These are phyloP conservation scores for Psilanteris sp. DNA, from an alignment of 1,140 invertebrate species.

Conservation along the genomic window DNA sequence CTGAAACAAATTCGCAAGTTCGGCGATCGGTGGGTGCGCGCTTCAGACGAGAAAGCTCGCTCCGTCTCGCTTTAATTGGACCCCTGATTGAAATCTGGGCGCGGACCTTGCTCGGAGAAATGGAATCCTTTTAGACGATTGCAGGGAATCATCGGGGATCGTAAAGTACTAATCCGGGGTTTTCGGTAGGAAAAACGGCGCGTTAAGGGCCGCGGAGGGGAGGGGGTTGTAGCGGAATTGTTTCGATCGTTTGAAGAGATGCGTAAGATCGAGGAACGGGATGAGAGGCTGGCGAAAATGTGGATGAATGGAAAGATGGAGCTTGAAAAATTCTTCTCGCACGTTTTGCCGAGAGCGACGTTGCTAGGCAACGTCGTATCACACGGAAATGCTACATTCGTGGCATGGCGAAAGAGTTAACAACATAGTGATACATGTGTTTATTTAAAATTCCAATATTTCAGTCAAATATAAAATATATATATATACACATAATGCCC, in stretches of 20 bases:
- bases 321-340: slow-evolving; percentile 45
- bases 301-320: slow-evolving; percentile 59
- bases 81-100: too few relatives aligned
- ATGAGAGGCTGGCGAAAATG: slow-evolving; percentile 37
- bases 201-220: neutral
- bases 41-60: too few relatives aligned
- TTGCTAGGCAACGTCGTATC: slow-evolving; percentile 57
- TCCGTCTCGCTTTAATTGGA: too few relatives aligned
- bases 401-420: slow-evolving; percentile 46
- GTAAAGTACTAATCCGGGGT: too few relatives aligned
- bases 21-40: too few relatives aligned
- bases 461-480: slow-evolving; percentile 15
- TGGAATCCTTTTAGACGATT: too few relatives aligned
- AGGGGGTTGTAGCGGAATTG: slow-evolving; percentile 12
- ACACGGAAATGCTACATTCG: slow-evolving; percentile 47
- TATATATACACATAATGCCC: too few relatives aligned
- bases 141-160: too few relatives aligned
- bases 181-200: slow-evolving; percentile 5
- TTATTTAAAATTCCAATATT: slow-evolving; percentile 49
- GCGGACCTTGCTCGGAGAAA: too few relatives aligned
- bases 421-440: slow-evolving; percentile 35
- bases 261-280: slow-evolving; percentile 31
- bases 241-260: slow-evolving; percentile 40
- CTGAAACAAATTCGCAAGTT: too few relatives aligned
- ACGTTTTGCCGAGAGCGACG: slow-evolving; percentile 57